These are phyloP conservation scores for Parazoanthus atlanticus DNA, from an alignment of 92 coral and sea anemone species.

Conservation along the genomic window DNA sequence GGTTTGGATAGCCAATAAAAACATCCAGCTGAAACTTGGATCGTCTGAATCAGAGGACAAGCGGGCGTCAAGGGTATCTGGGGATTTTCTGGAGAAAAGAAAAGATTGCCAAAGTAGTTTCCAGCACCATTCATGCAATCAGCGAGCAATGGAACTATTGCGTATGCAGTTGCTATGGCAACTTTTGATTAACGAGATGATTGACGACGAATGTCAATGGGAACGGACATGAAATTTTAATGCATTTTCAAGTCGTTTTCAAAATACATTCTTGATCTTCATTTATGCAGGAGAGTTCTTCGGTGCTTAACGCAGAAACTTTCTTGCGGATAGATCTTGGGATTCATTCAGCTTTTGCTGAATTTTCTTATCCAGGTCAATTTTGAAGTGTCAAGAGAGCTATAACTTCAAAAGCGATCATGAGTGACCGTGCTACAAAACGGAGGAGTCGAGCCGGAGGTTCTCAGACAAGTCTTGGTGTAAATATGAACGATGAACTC, in stretches of 20 bases:
- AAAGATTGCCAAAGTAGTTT: neutral
- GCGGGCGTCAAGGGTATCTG: constrained; percentile 6
- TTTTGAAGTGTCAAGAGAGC: constrained; percentile 5
- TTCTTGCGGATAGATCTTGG: neutral
- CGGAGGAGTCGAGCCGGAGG: constrained; percentile 80
- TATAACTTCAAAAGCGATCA: constrained; percentile 9
- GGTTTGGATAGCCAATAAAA: neutral
- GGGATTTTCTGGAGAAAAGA: neutral
- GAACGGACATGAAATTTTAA: constrained; percentile 35
- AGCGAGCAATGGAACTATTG: constrained; percentile 10
- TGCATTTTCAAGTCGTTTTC: constrained; percentile 19
- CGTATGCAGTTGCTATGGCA: constrained; percentile 43
- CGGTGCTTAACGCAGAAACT: neutral
- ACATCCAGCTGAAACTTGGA: neutral
- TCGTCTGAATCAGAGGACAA: neutral
- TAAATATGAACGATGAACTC: constrained; percentile 81
- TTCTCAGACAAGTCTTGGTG: constrained; percentile 94
- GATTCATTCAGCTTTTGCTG: constrained; percentile 10
- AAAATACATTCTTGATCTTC: constrained; percentile 36
- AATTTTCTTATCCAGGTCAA: neutral
- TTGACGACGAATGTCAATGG: constrained; percentile 38
- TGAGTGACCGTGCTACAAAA: constrained; percentile 68
- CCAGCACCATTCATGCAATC: constrained; percentile 1
- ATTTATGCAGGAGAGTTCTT: constrained; percentile 7
- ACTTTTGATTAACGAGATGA: constrained; percentile 39